These are phyloP conservation scores for Pyralis farinalis DNA, from an alignment of 2,888 invertebrate species.

Conservation along the genomic window DNA sequence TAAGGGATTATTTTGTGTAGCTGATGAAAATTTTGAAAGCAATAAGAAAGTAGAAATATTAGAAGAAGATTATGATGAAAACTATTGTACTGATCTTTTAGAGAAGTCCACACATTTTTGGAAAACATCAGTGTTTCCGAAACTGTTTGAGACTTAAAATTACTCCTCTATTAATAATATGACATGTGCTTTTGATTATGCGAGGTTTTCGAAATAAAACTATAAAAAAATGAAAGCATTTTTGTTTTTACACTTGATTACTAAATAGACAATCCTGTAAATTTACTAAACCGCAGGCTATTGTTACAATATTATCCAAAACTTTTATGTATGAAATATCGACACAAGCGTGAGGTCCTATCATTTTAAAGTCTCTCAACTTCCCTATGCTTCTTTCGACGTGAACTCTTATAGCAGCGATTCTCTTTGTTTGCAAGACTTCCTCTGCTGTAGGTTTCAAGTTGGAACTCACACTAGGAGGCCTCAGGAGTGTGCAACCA, in stretches of 20 bases:
- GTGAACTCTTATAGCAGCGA: slow-evolving; percentile 12
- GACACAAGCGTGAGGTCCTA: too few species aligned
- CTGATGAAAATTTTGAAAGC: neutral
- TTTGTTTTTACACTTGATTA: too few species aligned
- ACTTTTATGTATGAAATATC: too few species aligned
- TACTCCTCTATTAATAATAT: too few species aligned
- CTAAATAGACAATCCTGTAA: too few species aligned
- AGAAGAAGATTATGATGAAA: neutral
- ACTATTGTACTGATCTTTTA: neutral
- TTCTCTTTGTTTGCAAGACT: slow-evolving; percentile 10
- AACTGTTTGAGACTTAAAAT: too few species aligned
- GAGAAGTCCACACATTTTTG: neutral
- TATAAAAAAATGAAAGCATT: too few species aligned
- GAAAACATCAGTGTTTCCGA: too few species aligned
- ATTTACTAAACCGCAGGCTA: too few species aligned
- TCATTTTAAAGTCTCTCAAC: neutral
- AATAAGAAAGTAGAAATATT: neutral
- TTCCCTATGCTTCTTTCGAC: slow-evolving; percentile 11
- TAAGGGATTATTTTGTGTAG: neutral
- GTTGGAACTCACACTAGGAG: neutral
- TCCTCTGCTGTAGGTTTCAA: neutral
- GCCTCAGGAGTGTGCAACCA: slow-evolving; percentile 13
- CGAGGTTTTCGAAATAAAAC: too few species aligned
- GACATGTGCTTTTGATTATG: too few species aligned
- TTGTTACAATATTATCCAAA: too few species aligned